Conservation (phyloP, 1,140 invertebrate species). For the Pachypeltis micranthus region DNA sequence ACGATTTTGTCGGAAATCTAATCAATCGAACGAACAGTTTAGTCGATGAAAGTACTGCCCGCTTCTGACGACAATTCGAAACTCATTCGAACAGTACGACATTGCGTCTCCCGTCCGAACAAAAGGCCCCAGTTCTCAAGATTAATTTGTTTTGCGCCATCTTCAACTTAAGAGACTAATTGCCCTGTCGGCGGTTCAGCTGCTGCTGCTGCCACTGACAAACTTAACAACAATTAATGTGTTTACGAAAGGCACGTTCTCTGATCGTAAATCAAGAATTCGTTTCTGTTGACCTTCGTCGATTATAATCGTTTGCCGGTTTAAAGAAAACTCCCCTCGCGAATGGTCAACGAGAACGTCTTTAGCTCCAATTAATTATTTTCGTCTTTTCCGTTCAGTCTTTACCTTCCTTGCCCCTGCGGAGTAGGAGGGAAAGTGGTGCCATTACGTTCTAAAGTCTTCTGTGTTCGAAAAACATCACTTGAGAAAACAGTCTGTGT, state of each 20-base stretch:
- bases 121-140: not conserved
- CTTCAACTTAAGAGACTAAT: not conserved
- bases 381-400: too few species aligned
- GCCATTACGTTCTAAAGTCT: too few species aligned
- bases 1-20: too few species aligned
- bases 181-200: conserved; percentile 13
- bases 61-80: not conserved
- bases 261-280: not conserved
- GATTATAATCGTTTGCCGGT: conserved; percentile 16
- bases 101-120: not conserved
- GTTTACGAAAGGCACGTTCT: conserved; percentile 11
- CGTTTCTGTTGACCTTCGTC: not conserved
- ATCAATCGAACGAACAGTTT: too few species aligned
- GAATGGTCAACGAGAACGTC: too few species aligned
- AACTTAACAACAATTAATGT: conserved; percentile 8
- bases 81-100: not conserved
- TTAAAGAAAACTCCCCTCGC: conserved; percentile 23
- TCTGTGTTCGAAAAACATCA: too few species aligned
- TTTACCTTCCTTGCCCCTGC: too few species aligned
- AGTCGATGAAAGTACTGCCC: not conserved
- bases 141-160: not conserved
- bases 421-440: too few species aligned
- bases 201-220: conserved; percentile 24
- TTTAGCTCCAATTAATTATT: too few species aligned
- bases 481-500: too few species aligned